Conservation (phyloP, 2,888 invertebrate species). For the Dichetophora obliterata region DNA sequence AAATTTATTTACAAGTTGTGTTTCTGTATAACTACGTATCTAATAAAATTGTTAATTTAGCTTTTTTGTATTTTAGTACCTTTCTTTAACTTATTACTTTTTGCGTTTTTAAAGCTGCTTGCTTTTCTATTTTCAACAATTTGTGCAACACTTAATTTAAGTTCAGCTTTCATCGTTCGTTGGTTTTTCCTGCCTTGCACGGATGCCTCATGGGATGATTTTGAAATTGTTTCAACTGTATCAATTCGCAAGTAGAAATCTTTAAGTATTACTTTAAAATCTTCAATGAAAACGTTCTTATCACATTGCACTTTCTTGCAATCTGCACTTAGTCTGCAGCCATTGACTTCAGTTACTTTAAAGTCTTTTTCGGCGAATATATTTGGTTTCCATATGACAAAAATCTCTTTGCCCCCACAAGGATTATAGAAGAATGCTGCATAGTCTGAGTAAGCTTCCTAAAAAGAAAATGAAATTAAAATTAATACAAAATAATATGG, state of each 20-base stretch:
- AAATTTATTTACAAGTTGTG: background rate
- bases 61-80: background rate
- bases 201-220: slow-evolving; percentile 44
- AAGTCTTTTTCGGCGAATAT: slow-evolving; percentile 76
- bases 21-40: slow-evolving; percentile 3
- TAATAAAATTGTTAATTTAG: slow-evolving; percentile 2
- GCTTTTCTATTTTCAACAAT: background rate
- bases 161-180: background rate
- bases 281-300: slow-evolving; percentile 62
- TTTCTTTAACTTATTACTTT: background rate
- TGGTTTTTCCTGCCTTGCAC: slow-evolving; percentile 40
- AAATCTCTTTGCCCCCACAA: slow-evolving; percentile 87
- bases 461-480: slow-evolving; percentile 49
- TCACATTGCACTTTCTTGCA: slow-evolving; percentile 57
- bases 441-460: slow-evolving; percentile 81
- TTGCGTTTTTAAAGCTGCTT: background rate
- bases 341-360: slow-evolving; percentile 74
- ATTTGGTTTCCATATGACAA: slow-evolving; percentile 85
- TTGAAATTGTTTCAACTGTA: slow-evolving; percentile 49
- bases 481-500: slow-evolving; percentile 4
- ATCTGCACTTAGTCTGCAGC: slow-evolving; percentile 53
- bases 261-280: slow-evolving; percentile 65
- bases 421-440: slow-evolving; percentile 91
- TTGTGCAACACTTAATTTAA: background rate
- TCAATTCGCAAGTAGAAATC: slow-evolving; percentile 62